A percentile compares a stretch with the other conserved stretches of the same genome.
phyloP scores from a whole-genome alignment of 2,797 vertebrate species.

The Lutjanus campechanus region DNA sequence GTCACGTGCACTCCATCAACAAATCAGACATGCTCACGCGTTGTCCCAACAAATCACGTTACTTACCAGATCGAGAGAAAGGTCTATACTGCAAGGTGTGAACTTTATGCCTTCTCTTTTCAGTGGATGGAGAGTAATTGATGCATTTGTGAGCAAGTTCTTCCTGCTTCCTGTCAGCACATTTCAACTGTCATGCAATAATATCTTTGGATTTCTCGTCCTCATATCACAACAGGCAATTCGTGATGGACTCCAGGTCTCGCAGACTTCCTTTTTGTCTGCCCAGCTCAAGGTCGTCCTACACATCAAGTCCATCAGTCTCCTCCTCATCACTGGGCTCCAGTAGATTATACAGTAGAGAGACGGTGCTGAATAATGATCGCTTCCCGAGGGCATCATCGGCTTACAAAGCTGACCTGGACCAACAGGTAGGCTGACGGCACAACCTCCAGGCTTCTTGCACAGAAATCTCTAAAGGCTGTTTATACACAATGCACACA shows the following conservation, averaged over 20 bases:
- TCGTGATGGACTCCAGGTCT: slow-evolving; percentile 95
- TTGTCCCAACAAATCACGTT: not conserved
- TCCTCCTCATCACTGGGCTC: slow-evolving; percentile 80
- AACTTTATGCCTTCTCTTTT: slow-evolving; percentile 11
- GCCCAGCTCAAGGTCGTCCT: slow-evolving; percentile 84
- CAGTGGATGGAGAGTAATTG: slow-evolving; percentile 1
- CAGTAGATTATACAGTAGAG: slow-evolving; percentile 82
- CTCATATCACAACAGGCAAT: slow-evolving; percentile 68
- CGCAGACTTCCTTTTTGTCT: slow-evolving; percentile 93
- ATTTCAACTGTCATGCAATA: not conserved
- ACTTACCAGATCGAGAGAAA: not conserved
- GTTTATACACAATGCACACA: not conserved
- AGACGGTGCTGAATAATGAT: slow-evolving; percentile 85
- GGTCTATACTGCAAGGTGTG: slow-evolving; percentile 14
- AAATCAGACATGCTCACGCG: slow-evolving; percentile 27
- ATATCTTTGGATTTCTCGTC: slow-evolving; percentile 7
- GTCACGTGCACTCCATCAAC: slow-evolving; percentile 49
- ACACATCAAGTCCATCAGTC: slow-evolving; percentile 72
- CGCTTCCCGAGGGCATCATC: slow-evolving; percentile 88
- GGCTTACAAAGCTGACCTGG: slow-evolving; percentile 89
- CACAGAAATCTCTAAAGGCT: not conserved
- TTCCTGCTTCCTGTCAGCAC: slow-evolving; percentile 8
- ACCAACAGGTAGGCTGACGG: slow-evolving; percentile 89
- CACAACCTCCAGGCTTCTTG: not conserved
- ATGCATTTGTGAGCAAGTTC: not conserved